Evolutionary conservation across 1,140 invertebrate genomes (phyloP).

Genomic region (Lordiphosa stackelbergi): DNA sequence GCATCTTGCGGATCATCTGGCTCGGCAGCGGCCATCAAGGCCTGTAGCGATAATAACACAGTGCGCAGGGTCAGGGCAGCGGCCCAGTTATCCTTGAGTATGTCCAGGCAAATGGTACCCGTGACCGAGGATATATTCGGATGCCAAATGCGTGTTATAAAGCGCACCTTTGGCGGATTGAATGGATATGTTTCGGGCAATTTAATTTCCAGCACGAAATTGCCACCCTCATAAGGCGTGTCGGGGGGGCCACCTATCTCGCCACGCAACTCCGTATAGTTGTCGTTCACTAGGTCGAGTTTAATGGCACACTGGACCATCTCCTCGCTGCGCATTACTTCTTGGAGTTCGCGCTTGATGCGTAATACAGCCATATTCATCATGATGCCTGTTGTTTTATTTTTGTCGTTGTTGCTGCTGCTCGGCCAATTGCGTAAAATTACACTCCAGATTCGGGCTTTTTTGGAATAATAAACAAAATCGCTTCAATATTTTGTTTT

Average conservation of each 20-base stretch:
- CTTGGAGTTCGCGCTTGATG: constrained; percentile 97
- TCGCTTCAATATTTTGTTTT: too few species aligned
- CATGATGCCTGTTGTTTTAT: constrained; percentile 80
- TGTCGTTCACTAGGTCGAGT: constrained; percentile 94
- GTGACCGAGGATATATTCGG: constrained; percentile 98
- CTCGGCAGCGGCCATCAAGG: constrained; percentile 93
- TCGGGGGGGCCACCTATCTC: constrained; percentile 96
- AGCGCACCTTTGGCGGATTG: constrained; percentile 97
- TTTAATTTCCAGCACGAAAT: constrained; percentile 96
- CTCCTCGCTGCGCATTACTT: constrained; percentile 98
- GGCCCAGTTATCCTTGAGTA: constrained; percentile 99
- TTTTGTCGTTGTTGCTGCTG: constrained; percentile 4
- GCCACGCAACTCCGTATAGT: constrained; percentile 92
- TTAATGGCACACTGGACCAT: constrained; percentile 94
- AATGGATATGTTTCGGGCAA: constrained; percentile 99
- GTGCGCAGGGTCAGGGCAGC: constrained; percentile 98
- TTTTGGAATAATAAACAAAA: too few species aligned
- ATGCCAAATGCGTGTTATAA: constrained; percentile 83
- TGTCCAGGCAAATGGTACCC: constrained; percentile 99
- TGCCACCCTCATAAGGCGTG: constrained; percentile 97
- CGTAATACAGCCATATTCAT: constrained; percentile 96
- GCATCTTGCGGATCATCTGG: constrained; percentile 98
- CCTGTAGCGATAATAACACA: constrained; percentile 94
- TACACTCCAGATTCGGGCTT: background rate
- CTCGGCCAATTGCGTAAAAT: too few species aligned